Conservation (phyloP, 2,888 invertebrate species). For the Camponotus fellah region DNA sequence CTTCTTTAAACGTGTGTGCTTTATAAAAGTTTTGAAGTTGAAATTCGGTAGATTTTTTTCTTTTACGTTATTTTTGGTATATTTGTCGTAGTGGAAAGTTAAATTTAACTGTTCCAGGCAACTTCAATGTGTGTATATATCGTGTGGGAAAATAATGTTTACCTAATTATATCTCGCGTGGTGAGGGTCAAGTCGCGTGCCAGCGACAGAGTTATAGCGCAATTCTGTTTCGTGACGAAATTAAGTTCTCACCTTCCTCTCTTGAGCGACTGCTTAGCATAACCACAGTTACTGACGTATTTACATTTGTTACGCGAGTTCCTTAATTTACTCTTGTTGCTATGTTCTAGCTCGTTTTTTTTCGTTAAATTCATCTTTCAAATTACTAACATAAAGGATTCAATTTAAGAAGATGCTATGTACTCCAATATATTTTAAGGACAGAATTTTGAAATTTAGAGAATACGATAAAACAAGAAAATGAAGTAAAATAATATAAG, state of each 20-base stretch:
- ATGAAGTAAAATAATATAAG: neutral
- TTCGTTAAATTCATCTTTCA: conserved; percentile 9
- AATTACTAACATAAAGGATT: conserved; percentile 16
- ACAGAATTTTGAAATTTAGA: neutral
- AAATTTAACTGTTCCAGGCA: conserved; percentile 26
- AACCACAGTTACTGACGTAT: conserved; percentile 17
- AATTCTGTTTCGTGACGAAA: conserved; percentile 36
- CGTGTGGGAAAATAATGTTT: conserved; percentile 42
- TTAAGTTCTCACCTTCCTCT: conserved; percentile 43
- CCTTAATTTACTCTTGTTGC: conserved; percentile 26
- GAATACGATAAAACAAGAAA: neutral
- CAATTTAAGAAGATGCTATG: neutral
- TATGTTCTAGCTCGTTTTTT: conserved; percentile 18
- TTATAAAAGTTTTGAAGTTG: neutral
- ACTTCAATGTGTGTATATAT: conserved; percentile 15
- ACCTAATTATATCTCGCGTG: conserved; percentile 39
- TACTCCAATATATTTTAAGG: neutral
- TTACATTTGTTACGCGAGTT: conserved; percentile 37
- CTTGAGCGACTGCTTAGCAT: conserved; percentile 29
- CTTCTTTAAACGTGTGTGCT: neutral
- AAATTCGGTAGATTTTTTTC: neutral
- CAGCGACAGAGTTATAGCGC: conserved; percentile 19
- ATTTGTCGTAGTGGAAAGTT: neutral
- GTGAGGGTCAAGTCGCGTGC: conserved; percentile 33
- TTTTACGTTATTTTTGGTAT: neutral